Evolutionary conservation across 2,797 vertebrate species (phyloP).

Genomic region (Cryptoblepharus egeriae): DNA sequence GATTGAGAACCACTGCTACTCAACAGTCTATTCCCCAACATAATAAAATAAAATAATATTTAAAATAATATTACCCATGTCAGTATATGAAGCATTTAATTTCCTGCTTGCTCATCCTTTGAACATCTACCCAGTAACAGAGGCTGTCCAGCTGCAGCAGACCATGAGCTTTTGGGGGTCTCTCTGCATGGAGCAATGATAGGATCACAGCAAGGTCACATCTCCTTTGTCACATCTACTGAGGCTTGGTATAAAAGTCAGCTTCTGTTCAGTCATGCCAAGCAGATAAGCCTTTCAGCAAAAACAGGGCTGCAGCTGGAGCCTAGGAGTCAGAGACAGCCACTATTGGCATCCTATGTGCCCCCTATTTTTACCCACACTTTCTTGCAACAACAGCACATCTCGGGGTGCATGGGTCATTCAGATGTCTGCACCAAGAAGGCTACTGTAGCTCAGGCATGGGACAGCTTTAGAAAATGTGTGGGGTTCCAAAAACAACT

Average conservation of each 20-base stretch:
- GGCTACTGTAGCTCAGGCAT: too few species aligned
- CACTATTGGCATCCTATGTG: too few species aligned
- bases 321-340: neutral
- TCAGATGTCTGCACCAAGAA: too few species aligned
- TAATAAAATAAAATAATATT: conserved; percentile 35
- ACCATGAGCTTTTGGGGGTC: conserved; percentile 41
- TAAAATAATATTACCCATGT: conserved; percentile 31
- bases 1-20: too few species aligned
- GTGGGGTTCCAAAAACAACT: too few species aligned
- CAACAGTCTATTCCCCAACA: conserved; percentile 38
- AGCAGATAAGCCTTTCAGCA: neutral
- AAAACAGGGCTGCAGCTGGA: neutral
- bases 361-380: too few species aligned
- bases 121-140: conserved; percentile 24
- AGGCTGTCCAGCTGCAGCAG: conserved; percentile 38
- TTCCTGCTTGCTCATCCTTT: conserved; percentile 41
- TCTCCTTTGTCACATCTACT: conserved; percentile 11
- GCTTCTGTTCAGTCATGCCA: neutral
- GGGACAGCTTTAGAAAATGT: too few species aligned
- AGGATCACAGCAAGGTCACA: conserved; percentile 19
- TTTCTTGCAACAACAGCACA: too few species aligned
- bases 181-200: conserved; percentile 31
- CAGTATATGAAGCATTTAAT: conserved; percentile 56
- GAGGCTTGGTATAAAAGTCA: conserved; percentile 2
- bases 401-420: too few species aligned